phyloP scores from a whole-genome alignment of 2,113 vertebrate species.

The Sylvietta virens region DNA sequence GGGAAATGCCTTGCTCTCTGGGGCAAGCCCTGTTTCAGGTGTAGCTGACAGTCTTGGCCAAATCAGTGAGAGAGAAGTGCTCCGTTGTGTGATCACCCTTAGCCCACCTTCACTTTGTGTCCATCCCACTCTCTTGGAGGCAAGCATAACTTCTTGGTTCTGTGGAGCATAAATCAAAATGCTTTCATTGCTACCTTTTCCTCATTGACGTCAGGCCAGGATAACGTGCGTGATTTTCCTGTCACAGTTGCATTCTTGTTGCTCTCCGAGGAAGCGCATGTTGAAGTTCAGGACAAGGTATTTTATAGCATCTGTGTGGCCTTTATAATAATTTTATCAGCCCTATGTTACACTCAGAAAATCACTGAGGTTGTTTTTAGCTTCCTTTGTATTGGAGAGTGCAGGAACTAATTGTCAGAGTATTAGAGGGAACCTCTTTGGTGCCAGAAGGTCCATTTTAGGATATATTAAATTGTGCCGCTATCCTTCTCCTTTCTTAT shows the following conservation, averaged over 20 bases:
- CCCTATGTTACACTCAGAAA: neutral
- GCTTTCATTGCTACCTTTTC: neutral
- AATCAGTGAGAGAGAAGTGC: neutral
- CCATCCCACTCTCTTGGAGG: neutral
- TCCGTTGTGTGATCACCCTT: accelerated
- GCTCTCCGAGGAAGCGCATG: neutral
- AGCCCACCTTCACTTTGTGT: neutral
- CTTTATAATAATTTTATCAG: neutral
- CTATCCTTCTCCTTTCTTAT: neutral
- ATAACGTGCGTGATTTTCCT: neutral
- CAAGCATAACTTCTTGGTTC: neutral
- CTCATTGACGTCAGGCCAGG: neutral
- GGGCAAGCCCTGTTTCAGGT: neutral
- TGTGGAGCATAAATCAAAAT: neutral
- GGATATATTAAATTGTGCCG: neutral
- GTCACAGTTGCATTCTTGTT: neutral
- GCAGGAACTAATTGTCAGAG: neutral
- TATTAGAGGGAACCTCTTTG: neutral
- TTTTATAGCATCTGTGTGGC: neutral
- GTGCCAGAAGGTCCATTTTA: neutral
- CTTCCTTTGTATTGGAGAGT: neutral
- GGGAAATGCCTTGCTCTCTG: neutral
- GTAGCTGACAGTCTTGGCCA: neutral
- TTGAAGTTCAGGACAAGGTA: neutral
- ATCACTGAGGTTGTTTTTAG: neutral